These are phyloP conservation scores for Seira musarum DNA, from an alignment of 2,888 invertebrate genomes.

Conservation along the genomic window DNA sequence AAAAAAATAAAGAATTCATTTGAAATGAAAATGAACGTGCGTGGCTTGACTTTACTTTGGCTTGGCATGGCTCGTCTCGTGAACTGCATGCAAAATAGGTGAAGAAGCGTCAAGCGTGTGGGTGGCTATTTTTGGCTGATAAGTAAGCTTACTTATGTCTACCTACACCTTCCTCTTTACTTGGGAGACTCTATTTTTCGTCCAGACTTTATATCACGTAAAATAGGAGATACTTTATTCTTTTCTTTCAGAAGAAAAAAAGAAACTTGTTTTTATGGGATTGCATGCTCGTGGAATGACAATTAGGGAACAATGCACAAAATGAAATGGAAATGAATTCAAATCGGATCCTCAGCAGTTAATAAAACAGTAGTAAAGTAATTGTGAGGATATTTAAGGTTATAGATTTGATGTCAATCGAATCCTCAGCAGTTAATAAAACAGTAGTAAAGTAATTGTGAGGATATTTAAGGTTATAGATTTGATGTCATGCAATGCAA, in stretches of 20 bases:
- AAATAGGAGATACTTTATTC: neutral
- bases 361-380: neutral
- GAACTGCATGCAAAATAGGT: neutral
- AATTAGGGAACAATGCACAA: neutral
- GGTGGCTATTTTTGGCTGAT: conserved; percentile 40
- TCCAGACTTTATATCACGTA: neutral
- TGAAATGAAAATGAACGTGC: neutral
- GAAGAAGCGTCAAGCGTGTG: conserved; percentile 13
- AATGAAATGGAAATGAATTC: neutral
- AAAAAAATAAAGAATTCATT: too few relatives aligned
- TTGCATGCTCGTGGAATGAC: neutral
- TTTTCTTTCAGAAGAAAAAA: too few relatives aligned
- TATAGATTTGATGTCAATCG: too few relatives aligned
- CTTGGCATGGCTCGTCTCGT: neutral
- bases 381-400: too few relatives aligned
- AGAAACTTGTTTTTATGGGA: neutral
- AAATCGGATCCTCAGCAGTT: neutral
- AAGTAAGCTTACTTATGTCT: too few relatives aligned
- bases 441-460: too few relatives aligned
- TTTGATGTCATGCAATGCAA: neutral
- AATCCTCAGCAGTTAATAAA: too few relatives aligned
- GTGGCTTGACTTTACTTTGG: too few relatives aligned
- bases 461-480: too few relatives aligned
- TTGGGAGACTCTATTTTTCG: neutral
- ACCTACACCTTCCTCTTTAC: conserved; percentile 20